phyloP scores from a whole-genome alignment of 2,113 vertebrate species.

The Bombycilla garrulus region DNA sequence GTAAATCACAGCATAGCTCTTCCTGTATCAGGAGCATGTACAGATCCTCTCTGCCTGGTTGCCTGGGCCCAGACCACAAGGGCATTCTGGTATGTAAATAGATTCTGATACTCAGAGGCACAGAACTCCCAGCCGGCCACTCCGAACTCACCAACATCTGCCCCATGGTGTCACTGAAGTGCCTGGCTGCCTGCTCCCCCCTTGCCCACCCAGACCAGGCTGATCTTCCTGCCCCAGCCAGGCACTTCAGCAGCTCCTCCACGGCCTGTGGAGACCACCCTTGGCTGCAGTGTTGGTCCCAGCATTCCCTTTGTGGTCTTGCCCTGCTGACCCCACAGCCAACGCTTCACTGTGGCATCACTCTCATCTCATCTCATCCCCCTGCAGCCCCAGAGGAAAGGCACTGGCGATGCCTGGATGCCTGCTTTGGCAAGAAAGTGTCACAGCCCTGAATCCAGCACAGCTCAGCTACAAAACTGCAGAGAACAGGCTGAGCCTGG shows the following conservation, averaged over 20 bases:
- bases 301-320: background rate
- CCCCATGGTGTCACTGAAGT: rapidly evolving
- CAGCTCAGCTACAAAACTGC: background rate
- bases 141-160: background rate
- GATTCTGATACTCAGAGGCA: background rate
- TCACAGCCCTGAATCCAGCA: background rate
- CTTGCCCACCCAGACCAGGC: background rate
- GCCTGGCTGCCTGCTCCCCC: background rate
- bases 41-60: background rate
- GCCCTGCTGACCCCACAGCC: background rate
- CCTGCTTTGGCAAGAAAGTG: background rate
- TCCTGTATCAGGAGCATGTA: rapidly evolving
- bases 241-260: background rate
- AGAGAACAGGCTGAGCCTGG: background rate
- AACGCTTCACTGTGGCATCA: rapidly evolving
- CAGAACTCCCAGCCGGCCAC: background rate
- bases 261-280: background rate
- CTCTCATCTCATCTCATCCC: background rate
- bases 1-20: background rate
- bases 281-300: rapidly evolving
- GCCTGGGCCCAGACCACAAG: background rate
- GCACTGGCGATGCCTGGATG: rapidly evolving
- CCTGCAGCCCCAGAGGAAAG: background rate
- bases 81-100: background rate
- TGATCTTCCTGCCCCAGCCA: background rate